phyloP scores from a whole-genome alignment of 2,888 invertebrate species.

The Parascotia fuliginaria region DNA sequence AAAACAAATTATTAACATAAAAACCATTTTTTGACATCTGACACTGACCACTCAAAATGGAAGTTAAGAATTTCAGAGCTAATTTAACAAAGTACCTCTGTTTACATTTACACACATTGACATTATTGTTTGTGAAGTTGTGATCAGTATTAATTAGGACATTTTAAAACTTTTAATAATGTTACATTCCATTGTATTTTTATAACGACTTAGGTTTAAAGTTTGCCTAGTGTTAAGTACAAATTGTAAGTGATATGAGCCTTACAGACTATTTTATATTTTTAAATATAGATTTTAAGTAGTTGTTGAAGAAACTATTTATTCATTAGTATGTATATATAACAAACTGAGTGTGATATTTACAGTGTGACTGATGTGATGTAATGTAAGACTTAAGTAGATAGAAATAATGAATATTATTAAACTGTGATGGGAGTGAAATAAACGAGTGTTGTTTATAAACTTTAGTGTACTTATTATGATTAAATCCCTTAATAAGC shows the following conservation, averaged over 20 bases:
- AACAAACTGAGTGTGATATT: conserved; percentile 11
- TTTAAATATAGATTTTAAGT: conserved; percentile 17
- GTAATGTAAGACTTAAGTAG: conserved; percentile 13
- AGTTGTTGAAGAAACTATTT: conserved; percentile 10
- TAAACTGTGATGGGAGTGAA: conserved; percentile 50
- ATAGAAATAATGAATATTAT: conserved; percentile 11
- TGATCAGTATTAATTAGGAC: conserved; percentile 73
- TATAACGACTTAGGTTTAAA: conserved; percentile 52
- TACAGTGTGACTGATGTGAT: conserved; percentile 34
- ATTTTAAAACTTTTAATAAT: conserved; percentile 33
- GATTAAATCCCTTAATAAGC: not conserved
- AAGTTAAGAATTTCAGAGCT: no score
- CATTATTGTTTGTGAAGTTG: conserved; percentile 50
- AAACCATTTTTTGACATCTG: no score
- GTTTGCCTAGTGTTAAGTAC: conserved; percentile 50
- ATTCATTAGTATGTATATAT: conserved; percentile 36
- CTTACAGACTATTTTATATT: conserved; percentile 32
- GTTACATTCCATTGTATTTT: conserved; percentile 54
- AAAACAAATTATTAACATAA: no score
- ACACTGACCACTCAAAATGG: no score
- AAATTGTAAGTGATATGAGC: conserved; percentile 35
- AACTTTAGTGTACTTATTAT: conserved; percentile 43
- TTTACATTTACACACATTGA: no score
- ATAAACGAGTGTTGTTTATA: conserved; percentile 63
- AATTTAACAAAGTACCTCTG: no score